Conservation (phyloP, 2,113 vertebrate species). For the Arvicanthis niloticus region DNA sequence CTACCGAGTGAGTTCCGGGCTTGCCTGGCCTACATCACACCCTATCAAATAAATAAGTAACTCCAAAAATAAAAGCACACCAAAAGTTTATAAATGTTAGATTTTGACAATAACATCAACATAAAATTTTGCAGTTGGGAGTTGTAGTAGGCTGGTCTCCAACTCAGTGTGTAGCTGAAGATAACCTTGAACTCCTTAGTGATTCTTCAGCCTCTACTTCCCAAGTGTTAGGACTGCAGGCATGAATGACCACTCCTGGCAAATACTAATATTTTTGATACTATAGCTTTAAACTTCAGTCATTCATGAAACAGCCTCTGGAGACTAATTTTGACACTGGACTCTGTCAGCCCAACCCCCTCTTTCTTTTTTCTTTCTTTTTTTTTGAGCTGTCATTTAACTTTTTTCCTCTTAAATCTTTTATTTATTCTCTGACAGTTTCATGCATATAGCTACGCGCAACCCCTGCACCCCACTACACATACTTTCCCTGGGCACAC, state of each 20-base stretch:
- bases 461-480: not conserved
- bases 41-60: not conserved
- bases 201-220: not conserved
- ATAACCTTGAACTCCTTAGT: not conserved
- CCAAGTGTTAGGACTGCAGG: not conserved
- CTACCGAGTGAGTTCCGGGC: not conserved
- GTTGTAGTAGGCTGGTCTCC: not conserved
- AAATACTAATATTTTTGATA: constrained; percentile 9
- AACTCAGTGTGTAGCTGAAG: not conserved
- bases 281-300: not conserved
- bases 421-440: not conserved
- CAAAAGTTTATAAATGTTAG: not conserved
- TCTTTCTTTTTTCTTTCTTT: not conserved
- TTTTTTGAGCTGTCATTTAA: constrained; percentile 21
- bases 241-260: not conserved
- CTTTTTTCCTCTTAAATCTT: not conserved
- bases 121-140: not conserved
- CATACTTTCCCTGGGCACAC: no score
- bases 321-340: not conserved
- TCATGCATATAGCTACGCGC: not conserved
- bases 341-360: not conserved
- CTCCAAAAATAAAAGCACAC: not conserved
- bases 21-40: not conserved
- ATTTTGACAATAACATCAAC: constrained; percentile 14
- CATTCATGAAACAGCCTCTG: not conserved